Evolutionary conservation across 2,113 vertebrate genomes (phyloP).

Genomic region (Passer montanus): DNA sequence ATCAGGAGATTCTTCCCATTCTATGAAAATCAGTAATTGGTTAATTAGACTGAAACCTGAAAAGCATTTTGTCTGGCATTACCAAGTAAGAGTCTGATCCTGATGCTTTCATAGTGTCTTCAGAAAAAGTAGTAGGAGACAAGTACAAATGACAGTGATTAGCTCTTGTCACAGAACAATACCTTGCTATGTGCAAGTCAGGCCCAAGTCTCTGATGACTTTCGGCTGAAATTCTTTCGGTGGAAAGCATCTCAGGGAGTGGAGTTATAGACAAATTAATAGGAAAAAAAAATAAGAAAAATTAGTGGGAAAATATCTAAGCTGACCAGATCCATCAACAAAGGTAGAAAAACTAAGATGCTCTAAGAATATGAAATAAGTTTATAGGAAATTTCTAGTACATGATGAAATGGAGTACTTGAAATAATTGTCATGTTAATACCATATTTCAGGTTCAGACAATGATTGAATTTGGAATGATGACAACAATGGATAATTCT

Average conservation of each 20-base stretch:
- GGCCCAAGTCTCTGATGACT: background rate
- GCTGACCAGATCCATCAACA: background rate
- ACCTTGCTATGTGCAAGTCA: background rate
- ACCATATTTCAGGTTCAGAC: background rate
- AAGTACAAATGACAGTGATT: background rate
- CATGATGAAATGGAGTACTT: background rate
- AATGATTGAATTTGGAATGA: background rate
- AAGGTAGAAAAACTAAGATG: background rate
- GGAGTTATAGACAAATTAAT: background rate
- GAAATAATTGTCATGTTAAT: background rate
- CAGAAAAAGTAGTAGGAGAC: background rate
- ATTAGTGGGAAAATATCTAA: background rate
- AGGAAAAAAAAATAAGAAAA: background rate
- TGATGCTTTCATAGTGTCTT: background rate
- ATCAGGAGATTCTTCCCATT: background rate
- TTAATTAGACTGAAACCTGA: background rate
- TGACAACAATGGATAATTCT: background rate
- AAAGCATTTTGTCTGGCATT: accelerated
- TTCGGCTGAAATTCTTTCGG: background rate
- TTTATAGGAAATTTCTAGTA: background rate
- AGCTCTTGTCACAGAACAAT: background rate
- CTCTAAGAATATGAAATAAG: background rate
- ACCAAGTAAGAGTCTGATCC: background rate
- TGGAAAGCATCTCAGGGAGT: background rate
- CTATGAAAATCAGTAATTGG: background rate